phyloP scores from a whole-genome alignment of 2,888 invertebrate genomes.

The Leptopilina myrica region DNA sequence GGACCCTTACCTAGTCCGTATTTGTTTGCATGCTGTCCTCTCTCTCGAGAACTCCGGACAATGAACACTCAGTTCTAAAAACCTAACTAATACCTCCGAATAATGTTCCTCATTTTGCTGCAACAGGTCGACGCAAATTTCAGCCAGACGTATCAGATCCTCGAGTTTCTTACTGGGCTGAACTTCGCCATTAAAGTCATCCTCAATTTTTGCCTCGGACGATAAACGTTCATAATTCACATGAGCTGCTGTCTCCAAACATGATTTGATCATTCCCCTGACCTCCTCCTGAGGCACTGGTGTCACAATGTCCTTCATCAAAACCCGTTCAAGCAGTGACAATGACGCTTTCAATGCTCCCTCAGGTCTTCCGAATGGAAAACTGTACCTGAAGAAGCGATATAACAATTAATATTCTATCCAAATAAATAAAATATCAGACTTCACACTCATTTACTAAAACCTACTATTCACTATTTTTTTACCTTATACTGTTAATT shows the following conservation, averaged over 20 bases:
- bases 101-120: slow-evolving; percentile 99
- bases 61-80: slow-evolving; percentile 74
- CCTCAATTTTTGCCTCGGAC: slow-evolving; percentile 98
- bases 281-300: slow-evolving; percentile 98
- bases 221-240: slow-evolving; percentile 98
- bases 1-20: slow-evolving; percentile 68
- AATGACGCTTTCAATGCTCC: slow-evolving; percentile 98
- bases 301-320: slow-evolving; percentile 99
- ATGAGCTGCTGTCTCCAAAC: slow-evolving; percentile 97
- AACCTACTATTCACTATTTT: no score
- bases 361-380: slow-evolving; percentile 99
- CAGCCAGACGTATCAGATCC: slow-evolving; percentile 97
- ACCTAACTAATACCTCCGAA: slow-evolving; percentile 90
- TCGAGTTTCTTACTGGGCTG: slow-evolving; percentile 94
- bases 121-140: slow-evolving; percentile 97
- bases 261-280: slow-evolving; percentile 95
- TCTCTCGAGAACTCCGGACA: slow-evolving; percentile 67
- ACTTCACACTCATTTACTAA: no score
- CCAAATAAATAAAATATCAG: no score
- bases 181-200: slow-evolving; percentile 86
- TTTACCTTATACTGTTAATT: no score
- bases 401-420: background rate
- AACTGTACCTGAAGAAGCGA: slow-evolving; percentile 86
- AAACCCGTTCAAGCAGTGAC: slow-evolving; percentile 95
- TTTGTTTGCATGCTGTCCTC: slow-evolving; percentile 61